These are phyloP conservation scores for Octopus bimaculoides DNA, from an alignment of 1,140 invertebrate species.

Conservation along the genomic window DNA sequence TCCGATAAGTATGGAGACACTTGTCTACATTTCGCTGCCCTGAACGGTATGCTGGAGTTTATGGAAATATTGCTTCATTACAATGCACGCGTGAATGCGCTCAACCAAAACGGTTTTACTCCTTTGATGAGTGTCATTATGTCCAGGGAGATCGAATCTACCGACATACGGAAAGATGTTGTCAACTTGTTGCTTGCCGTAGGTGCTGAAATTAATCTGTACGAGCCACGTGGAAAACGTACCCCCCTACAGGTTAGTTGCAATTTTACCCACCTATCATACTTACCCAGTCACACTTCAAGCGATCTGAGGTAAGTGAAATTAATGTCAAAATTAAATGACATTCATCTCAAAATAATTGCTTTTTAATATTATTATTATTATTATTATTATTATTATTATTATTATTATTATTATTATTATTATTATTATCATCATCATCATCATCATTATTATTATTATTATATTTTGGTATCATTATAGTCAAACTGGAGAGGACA, in stretches of 20 bases:
- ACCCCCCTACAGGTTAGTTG: conserved; percentile 28
- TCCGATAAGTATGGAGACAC: conserved; percentile 31
- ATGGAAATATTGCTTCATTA: conserved; percentile 24
- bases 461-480: no score
- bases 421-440: no score
- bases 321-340: no score
- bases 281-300: neutral
- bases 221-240: conserved; percentile 21
- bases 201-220: conserved; percentile 24
- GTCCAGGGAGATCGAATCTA: conserved; percentile 10
- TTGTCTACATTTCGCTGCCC: conserved; percentile 28
- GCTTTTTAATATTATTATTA: no score
- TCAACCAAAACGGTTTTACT: conserved; percentile 27
- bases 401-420: no score
- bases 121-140: conserved; percentile 24
- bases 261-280: neutral
- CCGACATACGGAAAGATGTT: neutral
- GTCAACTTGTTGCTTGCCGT: conserved; percentile 23
- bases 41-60: conserved; percentile 16
- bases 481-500: no score
- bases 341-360: no score
- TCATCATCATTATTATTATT: no score
- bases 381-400: no score
- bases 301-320: neutral
- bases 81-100: conserved; percentile 22